A percentile compares a stretch with the other conserved stretches of the same genome.
Conservation (phyloP, 2,113 vertebrate species). For the Chlamydotis undulata region DNA sequence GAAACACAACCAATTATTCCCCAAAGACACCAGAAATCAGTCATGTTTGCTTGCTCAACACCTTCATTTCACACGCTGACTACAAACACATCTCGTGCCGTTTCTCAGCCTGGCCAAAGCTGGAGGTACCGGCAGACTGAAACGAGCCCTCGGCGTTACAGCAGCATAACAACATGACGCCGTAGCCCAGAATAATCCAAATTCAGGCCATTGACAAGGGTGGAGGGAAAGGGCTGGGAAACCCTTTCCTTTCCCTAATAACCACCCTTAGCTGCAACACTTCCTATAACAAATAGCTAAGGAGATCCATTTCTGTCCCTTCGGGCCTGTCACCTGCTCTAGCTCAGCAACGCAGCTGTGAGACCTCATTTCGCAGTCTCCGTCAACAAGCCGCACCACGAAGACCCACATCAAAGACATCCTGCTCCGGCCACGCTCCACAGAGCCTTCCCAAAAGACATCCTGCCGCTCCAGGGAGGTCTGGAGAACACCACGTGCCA, state of each 20-base stretch:
- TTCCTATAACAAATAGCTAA: background rate
- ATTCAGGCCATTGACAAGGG: background rate
- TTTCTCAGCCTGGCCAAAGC: background rate
- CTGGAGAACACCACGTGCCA: accelerated
- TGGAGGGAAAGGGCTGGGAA: background rate
- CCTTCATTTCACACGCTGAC: background rate
- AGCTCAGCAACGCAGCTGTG: background rate
- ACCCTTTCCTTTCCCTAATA: background rate
- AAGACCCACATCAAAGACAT: slow-evolving; percentile 7
- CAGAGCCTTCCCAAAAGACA: background rate
- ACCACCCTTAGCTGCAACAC: background rate
- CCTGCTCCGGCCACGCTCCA: background rate
- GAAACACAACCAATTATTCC: background rate
- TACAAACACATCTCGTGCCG: background rate
- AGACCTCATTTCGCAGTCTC: background rate
- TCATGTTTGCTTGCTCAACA: background rate
- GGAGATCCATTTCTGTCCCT: background rate
- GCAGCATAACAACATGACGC: background rate
- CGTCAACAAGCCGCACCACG: background rate
- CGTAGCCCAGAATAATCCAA: background rate
- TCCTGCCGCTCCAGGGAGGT: background rate
- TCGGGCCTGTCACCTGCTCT: background rate
- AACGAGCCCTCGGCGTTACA: accelerated
- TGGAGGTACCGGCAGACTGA: background rate
- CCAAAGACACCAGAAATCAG: background rate